Percentiles rank a stretch among this genome's conserved stretches.
Conservation (phyloP, 2,797 vertebrate genomes). For the Aplochiton taeniatus region DNA sequence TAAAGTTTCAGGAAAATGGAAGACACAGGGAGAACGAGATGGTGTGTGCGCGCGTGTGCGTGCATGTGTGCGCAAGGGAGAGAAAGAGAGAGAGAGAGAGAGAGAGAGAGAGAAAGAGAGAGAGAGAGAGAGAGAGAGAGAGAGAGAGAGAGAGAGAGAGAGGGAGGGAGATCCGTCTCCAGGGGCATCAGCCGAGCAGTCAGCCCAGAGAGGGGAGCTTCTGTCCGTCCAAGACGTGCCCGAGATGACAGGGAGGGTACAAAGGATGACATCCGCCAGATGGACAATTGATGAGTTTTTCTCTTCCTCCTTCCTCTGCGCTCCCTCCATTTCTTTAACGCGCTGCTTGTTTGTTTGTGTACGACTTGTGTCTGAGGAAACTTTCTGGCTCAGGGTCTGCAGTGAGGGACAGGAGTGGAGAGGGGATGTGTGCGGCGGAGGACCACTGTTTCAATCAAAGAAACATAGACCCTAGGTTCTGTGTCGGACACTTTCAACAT, state of each 20-base stretch:
- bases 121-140: constrained; percentile 31
- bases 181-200: constrained; percentile 77
- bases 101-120: constrained; percentile 53
- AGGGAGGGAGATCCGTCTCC: constrained; percentile 67
- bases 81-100: constrained; percentile 31
- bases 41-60: constrained; percentile 8
- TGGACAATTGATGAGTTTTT: constrained; percentile 81
- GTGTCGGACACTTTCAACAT: no score
- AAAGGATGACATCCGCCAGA: constrained; percentile 81
- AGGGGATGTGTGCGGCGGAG: constrained; percentile 18
- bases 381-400: constrained; percentile 66
- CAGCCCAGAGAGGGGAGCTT: constrained; percentile 65
- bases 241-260: constrained; percentile 80
- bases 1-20: constrained; percentile 78
- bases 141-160: constrained; percentile 24
- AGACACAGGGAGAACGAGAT: constrained; percentile 46
- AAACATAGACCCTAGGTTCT: no score
- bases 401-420: constrained; percentile 64
- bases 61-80: constrained; percentile 28
- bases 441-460: no score
- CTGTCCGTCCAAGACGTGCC: constrained; percentile 80
- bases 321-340: constrained; percentile 27
- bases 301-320: constrained; percentile 64
- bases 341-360: constrained; percentile 73
- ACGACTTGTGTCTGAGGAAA: constrained; percentile 62